Base-by-base conservation (phyloP, 1,140 invertebrate species). In the Lutraria rhynchaena region DNA sequence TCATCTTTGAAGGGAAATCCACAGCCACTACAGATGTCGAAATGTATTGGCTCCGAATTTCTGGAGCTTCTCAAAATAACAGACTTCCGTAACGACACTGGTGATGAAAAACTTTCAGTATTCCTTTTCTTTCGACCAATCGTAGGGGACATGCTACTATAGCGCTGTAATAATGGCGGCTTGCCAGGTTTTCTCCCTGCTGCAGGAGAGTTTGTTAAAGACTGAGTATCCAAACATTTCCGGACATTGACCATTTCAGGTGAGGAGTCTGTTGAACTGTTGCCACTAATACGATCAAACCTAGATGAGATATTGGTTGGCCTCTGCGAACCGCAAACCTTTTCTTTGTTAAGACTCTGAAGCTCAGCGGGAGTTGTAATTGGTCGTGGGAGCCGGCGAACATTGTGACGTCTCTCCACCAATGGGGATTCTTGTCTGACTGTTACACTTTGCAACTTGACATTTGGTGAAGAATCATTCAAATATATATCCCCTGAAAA, bases 1-100 rank as follows among this genome's bases (percentile, higher is more conserved):
- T 84, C 83, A 49, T 84, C 83, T 22, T 63, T 35, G 9, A 86
- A 31, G 2, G 85, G 85, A 49, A 86, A 86, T 9, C 85, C 85
- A 65, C 85, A 86, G 24, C 69, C 76, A 35, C 51, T 71, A 35
- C 85, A 86, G 55, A 82, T 58, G 29, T 86, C 82, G 3, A 78
- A 58, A 60, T 71, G 49, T 37, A 73, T 33, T 19, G 85, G 69
- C 49, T 73, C 69, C 4, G 69, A 81, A 7, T 65, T 71, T 55
- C 69, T 73, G 5, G 78, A 73, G 49, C 78, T 81, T 44, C 57
- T 22, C 15, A 73, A n/a, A 19, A 71, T 81, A 46, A 71, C 69
- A 19, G 78, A 81, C 58, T 73, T 74, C 31, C 78, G 27, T 19
- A 74, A 35, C 13, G 78, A 81, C 41, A 44, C 27, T 17, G 78